phyloP scores from a whole-genome alignment of 1,140 invertebrate species.

The Drosophila insularis region DNA sequence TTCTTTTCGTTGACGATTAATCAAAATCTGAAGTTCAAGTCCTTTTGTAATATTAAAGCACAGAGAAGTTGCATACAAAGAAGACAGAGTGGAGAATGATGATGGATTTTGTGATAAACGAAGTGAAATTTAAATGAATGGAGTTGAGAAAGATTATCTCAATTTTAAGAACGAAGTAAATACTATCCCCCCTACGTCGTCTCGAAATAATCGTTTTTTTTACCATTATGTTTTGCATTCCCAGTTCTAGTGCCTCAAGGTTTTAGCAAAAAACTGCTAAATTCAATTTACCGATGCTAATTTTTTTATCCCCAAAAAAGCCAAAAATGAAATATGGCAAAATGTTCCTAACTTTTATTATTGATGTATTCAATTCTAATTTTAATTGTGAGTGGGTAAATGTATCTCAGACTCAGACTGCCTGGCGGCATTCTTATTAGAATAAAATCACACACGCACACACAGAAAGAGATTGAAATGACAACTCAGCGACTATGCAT shows the following conservation, averaged over 20 bases:
- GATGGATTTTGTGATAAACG: constrained; percentile 61
- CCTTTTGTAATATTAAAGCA: constrained; percentile 19
- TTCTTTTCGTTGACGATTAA: constrained; percentile 50
- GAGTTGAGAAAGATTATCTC: constrained; percentile 25
- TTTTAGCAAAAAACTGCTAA: constrained; percentile 15
- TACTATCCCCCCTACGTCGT: neutral
- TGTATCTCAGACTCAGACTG: constrained; percentile 55
- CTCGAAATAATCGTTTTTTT: neutral
- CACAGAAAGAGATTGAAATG: constrained; percentile 37
- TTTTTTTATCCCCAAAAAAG: constrained; percentile 2
- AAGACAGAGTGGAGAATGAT: constrained; percentile 13
- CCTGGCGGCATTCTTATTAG: constrained; percentile 67
- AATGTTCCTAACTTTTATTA: constrained; percentile 44
- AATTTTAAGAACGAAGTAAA: neutral
- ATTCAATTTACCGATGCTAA: constrained; percentile 26
- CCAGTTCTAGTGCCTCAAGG: constrained; percentile 13
- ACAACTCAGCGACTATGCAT: constrained; percentile 47
- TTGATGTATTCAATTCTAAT: neutral
- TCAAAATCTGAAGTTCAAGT: constrained; percentile 56
- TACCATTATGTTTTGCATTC: neutral
- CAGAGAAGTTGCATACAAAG: neutral
- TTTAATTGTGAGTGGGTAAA: constrained; percentile 27
- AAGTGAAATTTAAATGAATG: constrained; percentile 56
- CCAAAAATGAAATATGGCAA: neutral
- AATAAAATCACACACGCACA: constrained; percentile 45